These are phyloP conservation scores for Sphaeramia orbicularis DNA, from an alignment of 2,797 vertebrate species.

Conservation along the genomic window DNA sequence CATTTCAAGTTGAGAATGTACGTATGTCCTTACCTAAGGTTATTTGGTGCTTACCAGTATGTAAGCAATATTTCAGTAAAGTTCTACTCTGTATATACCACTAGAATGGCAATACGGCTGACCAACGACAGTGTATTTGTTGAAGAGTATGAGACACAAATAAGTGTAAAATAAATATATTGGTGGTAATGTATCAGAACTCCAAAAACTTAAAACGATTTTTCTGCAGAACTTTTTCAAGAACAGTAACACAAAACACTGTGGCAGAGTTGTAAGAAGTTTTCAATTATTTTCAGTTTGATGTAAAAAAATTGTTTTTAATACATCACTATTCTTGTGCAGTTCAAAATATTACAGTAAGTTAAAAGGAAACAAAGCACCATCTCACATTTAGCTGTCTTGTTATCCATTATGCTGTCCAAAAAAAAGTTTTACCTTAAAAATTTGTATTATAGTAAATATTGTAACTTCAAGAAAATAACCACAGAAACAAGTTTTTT, in stretches of 20 bases:
- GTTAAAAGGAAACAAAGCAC: slow-evolving; percentile 60
- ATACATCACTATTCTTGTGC: slow-evolving; percentile 61
- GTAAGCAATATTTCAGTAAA: too few relatives aligned
- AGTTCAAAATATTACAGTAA: slow-evolving; percentile 69
- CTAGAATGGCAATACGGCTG: neutral
- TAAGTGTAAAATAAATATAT: too few relatives aligned
- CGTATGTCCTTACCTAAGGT: too few relatives aligned
- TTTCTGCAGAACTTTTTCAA: too few relatives aligned
- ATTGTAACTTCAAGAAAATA: slow-evolving; percentile 74
- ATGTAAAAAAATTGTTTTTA: slow-evolving; percentile 56
- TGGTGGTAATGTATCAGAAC: too few relatives aligned
- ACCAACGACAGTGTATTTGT: slow-evolving; percentile 24
- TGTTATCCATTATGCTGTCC: slow-evolving; percentile 36
- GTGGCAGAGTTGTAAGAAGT: slow-evolving; percentile 40
- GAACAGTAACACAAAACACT: slow-evolving; percentile 52
- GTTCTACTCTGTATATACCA: too few relatives aligned
- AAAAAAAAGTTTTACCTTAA: slow-evolving; percentile 52
- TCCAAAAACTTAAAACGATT: too few relatives aligned
- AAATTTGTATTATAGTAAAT: slow-evolving; percentile 71
- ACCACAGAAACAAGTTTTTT: slow-evolving; percentile 76
- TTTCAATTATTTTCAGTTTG: slow-evolving; percentile 43
- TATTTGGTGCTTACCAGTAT: too few relatives aligned
- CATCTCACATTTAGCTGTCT: slow-evolving; percentile 57
- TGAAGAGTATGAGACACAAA: slow-evolving; percentile 20
- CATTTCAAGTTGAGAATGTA: too few relatives aligned